These are phyloP conservation scores for Autographa pulchrina DNA, from an alignment of 2,888 invertebrate species.

Conservation along the genomic window DNA sequence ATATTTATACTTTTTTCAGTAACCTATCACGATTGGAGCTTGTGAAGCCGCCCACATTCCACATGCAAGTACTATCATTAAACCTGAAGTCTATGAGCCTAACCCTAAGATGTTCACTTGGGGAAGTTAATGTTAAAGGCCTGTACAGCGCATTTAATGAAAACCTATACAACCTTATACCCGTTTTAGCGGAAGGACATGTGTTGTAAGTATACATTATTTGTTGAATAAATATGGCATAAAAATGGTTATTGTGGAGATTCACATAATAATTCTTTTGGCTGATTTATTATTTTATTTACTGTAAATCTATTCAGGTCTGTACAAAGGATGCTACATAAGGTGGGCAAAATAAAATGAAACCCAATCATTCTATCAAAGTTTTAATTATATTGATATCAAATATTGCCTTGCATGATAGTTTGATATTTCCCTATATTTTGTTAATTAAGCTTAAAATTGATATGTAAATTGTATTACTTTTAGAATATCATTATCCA, in stretches of 20 bases:
- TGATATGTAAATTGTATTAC: constrained; percentile 5
- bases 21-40: constrained; percentile 81
- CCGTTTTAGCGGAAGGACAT: constrained; percentile 86
- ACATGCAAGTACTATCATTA: constrained; percentile 79
- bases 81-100: constrained; percentile 84
- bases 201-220: constrained; percentile 77
- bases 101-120: constrained; percentile 78
- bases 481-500: constrained; percentile 86
- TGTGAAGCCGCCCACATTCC: constrained; percentile 82
- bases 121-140: constrained; percentile 84
- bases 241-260: background rate
- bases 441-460: too few relatives aligned
- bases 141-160: constrained; percentile 86
- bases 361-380: too few relatives aligned
- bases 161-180: constrained; percentile 84
- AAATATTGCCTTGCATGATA: too few relatives aligned
- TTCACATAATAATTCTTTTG: background rate
- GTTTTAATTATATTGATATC: too few relatives aligned
- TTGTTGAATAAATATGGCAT: background rate
- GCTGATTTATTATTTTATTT: background rate
- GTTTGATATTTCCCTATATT: too few relatives aligned
- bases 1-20: constrained; percentile 66
- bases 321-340: background rate
- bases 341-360: background rate
- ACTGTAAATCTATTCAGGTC: background rate